These are phyloP conservation scores for Lapara coniferarum DNA, from an alignment of 2,888 invertebrate genomes.

Conservation along the genomic window DNA sequence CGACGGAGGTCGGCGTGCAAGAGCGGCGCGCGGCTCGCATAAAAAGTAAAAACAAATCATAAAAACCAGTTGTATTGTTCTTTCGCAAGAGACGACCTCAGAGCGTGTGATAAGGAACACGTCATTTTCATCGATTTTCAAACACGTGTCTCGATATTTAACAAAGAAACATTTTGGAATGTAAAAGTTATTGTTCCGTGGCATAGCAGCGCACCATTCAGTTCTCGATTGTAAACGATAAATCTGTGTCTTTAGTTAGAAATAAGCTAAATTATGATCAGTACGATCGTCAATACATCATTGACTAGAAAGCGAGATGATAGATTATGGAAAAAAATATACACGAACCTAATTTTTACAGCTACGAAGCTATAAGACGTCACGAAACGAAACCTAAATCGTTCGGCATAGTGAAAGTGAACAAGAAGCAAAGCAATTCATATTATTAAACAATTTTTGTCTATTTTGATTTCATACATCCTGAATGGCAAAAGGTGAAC, in stretches of 20 bases:
- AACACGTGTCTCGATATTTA: conserved; percentile 55
- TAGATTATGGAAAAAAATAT: conserved; percentile 52
- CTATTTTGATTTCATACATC: conserved; percentile 34
- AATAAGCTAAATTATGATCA: conserved; percentile 25
- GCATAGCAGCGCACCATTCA: not conserved
- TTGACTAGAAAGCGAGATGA: conserved; percentile 65
- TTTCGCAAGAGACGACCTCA: conserved; percentile 66
- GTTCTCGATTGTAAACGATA: not conserved
- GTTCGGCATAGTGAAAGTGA: conserved; percentile 74
- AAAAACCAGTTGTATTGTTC: conserved; percentile 80
- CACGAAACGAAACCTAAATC: conserved; percentile 71
- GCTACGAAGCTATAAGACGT: conserved; percentile 57
- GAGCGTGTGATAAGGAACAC: conserved; percentile 65
- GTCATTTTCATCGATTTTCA: conserved; percentile 64
- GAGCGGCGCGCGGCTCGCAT: conserved; percentile 46
- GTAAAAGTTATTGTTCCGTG: conserved; percentile 45
- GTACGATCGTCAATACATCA: conserved; percentile 45
- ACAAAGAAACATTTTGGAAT: conserved; percentile 52
- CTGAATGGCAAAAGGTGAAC: conserved; percentile 4
- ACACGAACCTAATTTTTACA: conserved; percentile 55
- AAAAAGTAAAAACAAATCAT: conserved; percentile 75
- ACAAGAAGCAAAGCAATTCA: conserved; percentile 64
- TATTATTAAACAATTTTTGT: conserved; percentile 59
- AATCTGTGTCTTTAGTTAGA: not conserved
- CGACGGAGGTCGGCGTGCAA: conserved; percentile 47